Percentiles rank a stretch among this genome's conserved stretches.
phyloP scores from a whole-genome alignment of 2,888 invertebrate species.

The Agrilus biguttatus region DNA sequence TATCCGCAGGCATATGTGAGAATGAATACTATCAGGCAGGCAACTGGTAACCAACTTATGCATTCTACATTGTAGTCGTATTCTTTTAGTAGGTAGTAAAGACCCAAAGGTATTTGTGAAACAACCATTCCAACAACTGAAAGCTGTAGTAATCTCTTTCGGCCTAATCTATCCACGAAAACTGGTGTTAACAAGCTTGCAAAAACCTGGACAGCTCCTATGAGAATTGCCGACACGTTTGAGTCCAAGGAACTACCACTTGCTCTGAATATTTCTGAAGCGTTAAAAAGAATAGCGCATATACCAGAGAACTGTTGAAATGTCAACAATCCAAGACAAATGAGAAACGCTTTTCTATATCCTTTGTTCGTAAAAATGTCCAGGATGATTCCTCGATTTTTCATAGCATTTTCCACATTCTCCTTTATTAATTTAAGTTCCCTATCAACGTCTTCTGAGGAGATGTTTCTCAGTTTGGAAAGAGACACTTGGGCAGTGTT shows the following conservation, averaged over 20 bases:
- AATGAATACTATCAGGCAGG: conserved; percentile 55
- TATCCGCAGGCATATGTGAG: conserved; percentile 58
- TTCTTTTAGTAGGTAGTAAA: conserved; percentile 35
- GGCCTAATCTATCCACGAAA: conserved; percentile 59
- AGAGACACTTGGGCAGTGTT: conserved; percentile 49
- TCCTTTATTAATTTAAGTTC: conserved; percentile 29
- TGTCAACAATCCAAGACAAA: conserved; percentile 52
- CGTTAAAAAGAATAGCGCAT: conserved; percentile 64
- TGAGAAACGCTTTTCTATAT: conserved; percentile 57
- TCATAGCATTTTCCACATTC: conserved; percentile 14
- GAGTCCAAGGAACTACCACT: conserved; percentile 43
- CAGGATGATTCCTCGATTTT: conserved; percentile 22
- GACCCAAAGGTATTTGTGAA: conserved; percentile 31
- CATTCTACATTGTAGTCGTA: conserved; percentile 33
- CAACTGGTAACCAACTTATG: conserved; percentile 53
- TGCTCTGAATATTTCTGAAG: conserved; percentile 50
- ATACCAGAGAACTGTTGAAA: conserved; percentile 73
- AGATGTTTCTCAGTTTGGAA: conserved; percentile 48
- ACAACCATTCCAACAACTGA: conserved; percentile 45
- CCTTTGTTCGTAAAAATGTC: conserved; percentile 34
- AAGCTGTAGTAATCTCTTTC: conserved; percentile 49
- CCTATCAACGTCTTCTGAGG: conserved; percentile 40
- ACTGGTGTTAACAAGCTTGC: conserved; percentile 56
- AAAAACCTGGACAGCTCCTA: conserved; percentile 56
- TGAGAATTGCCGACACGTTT: conserved; percentile 52